Base-by-base conservation (phyloP, 2,888 invertebrate genomes). In the Stratiomys singularior region DNA sequence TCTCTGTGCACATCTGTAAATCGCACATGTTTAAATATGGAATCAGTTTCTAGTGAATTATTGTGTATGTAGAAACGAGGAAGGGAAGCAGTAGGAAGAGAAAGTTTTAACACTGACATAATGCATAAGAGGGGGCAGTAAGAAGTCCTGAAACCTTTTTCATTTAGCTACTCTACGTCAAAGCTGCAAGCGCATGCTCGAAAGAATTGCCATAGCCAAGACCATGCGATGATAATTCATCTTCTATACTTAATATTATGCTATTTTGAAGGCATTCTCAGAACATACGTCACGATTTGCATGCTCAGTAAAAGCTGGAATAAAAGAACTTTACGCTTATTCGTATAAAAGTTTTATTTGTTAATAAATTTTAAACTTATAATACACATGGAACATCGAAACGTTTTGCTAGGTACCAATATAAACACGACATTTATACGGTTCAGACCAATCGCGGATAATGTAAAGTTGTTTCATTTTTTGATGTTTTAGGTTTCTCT, bases 331-430 rank as follows among this genome's bases (percentile, higher is more conserved):
- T 60, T 23, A 1, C 37, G 7, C 9, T 60, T 60, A 18, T 60
- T 25, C 27, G 46, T 69, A 47, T 46, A 69, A 69, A 69, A 69
- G 9, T 46, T 69, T 69, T 69, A 69, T 69, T 66, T 37, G 66
- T 66, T 69, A 69, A 47, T 69, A 69, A 69, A 69, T 25, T 69
- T 69, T 25, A n/a, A 69, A 25, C 46, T 69, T 69, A 69, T 67
- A 23, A 23, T 64, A 64, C 30, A 30, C n/a, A n/a, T 37, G 37
- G 30, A 64, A 64, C 30, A 64, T 28, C 11, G 5, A 64, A 30
- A 64, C 64, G 15, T 64, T 30, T 30, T 18, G 25, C 44, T 69
- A 69, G 44, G 46, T 69, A 69, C 69, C 46, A 44, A 47, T 37
- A 37, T 47, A 69, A 69, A 47, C 21, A 21, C 30, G 4, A 21